Conservation (phyloP, 1,140 invertebrate genomes). For the Coenobita brevimanus region DNA sequence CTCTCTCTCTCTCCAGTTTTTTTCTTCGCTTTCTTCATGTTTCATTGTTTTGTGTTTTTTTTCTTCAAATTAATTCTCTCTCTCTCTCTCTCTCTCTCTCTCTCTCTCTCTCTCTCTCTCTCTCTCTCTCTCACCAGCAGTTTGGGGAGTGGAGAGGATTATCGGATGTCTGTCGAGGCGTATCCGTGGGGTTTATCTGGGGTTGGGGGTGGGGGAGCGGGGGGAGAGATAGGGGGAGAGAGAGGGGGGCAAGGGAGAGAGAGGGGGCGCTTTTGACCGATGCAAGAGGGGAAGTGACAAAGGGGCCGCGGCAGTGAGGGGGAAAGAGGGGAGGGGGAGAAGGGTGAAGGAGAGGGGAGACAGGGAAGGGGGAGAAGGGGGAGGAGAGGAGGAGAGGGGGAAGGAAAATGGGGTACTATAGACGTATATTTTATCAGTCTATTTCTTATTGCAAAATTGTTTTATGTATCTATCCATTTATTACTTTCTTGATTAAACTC, state of each 20-base stretch:
- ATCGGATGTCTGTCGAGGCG: conserved; percentile 60
- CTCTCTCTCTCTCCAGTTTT: no score
- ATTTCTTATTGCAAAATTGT: no score
- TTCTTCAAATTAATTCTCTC: no score
- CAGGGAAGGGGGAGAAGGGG: neutral
- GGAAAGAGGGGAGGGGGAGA: neutral
- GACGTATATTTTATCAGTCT: no score
- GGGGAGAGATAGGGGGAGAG: neutral
- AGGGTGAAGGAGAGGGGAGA: neutral
- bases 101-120: neutral
- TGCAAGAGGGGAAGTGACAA: neutral
- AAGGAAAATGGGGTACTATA: neutral
- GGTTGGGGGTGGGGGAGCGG: conserved; percentile 8
- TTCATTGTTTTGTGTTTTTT: no score
- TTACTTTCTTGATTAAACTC: no score
- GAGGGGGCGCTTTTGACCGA: neutral
- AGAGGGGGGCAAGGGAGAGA: neutral
- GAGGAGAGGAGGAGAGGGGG: neutral
- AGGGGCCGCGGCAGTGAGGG: neutral
- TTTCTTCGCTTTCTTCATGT: no score
- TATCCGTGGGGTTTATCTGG: conserved; percentile 51
- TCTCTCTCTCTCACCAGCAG: conserved; percentile 50
- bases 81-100: conserved; percentile 32
- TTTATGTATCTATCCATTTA: no score
- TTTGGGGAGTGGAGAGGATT: conserved; percentile 53